Conservation (phyloP, 1,140 invertebrate genomes). For the Hesperophylax magnus region DNA sequence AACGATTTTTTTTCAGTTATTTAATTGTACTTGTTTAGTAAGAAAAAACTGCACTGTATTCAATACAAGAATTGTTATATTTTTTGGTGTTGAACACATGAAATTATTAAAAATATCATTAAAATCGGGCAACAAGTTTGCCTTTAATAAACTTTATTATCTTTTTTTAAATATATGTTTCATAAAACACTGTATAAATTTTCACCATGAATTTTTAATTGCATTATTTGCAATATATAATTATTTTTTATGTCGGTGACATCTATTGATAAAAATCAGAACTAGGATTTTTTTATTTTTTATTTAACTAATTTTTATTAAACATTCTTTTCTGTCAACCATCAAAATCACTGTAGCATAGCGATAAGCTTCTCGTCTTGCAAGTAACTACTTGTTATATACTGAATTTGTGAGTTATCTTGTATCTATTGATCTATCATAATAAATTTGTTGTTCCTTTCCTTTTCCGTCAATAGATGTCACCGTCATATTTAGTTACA, state of each 20-base stretch:
- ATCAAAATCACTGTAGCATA: too few relatives aligned
- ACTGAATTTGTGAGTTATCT: too few relatives aligned
- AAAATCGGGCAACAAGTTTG: not conserved
- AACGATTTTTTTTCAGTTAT: too few relatives aligned
- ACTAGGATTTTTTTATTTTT: not conserved
- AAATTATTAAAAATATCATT: not conserved
- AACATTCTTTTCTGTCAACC: too few relatives aligned
- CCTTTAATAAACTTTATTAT: not conserved
- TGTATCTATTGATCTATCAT: too few relatives aligned
- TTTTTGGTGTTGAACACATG: not conserved
- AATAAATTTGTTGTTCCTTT: not conserved
- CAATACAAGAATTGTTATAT: not conserved
- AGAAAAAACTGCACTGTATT: constrained; percentile 18
- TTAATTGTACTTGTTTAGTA: not conserved
- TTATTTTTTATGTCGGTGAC: not conserved
- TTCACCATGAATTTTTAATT: not conserved
- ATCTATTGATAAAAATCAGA: not conserved
- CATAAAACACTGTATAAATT: not conserved
- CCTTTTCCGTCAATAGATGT: constrained; percentile 12
- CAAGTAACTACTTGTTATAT: too few relatives aligned
- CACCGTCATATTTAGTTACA: constrained; percentile 3
- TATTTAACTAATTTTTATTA: too few relatives aligned
- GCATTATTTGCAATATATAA: not conserved
- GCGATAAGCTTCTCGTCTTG: too few relatives aligned
- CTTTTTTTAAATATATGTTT: not conserved